These are phyloP conservation scores for Diacarnus erythraeanus DNA, from an alignment of 37 sponge, comb jelly and placozoan genomes.

Conservation along the genomic window DNA sequence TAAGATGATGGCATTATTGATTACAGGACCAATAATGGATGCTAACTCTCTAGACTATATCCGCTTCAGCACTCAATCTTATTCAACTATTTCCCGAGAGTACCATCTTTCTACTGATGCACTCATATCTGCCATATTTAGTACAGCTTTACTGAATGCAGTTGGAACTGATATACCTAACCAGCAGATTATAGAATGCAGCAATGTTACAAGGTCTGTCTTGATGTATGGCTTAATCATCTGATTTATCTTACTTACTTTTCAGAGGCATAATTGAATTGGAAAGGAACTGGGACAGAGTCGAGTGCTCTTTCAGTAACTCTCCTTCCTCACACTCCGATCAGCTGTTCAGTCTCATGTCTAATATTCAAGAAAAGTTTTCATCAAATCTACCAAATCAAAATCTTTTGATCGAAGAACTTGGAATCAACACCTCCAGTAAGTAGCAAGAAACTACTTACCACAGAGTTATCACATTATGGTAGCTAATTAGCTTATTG, in stretches of 20 bases:
- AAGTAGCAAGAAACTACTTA: not conserved
- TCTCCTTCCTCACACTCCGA: not conserved
- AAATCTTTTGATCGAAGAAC: not conserved
- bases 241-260: not conserved
- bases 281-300: not conserved
- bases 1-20: too few relatives aligned
- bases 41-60: not conserved
- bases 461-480: not conserved
- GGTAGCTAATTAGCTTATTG: too few relatives aligned
- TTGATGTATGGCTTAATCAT: not conserved
- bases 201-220: not conserved
- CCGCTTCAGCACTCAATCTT: conserved; percentile 8
- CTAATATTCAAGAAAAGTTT: not conserved
- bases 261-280: not conserved
- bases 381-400: not conserved
- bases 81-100: not conserved
- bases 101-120: not conserved
- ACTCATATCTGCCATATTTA: not conserved
- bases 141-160: conserved; percentile 1
- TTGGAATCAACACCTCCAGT: not conserved
- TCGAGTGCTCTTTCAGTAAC: not conserved
- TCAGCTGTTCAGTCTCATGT: not conserved
- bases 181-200: not conserved
- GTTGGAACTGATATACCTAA: not conserved
- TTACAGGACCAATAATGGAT: not conserved